phyloP scores from a whole-genome alignment of 2,113 vertebrate species.

The Nerophis ophidion region DNA sequence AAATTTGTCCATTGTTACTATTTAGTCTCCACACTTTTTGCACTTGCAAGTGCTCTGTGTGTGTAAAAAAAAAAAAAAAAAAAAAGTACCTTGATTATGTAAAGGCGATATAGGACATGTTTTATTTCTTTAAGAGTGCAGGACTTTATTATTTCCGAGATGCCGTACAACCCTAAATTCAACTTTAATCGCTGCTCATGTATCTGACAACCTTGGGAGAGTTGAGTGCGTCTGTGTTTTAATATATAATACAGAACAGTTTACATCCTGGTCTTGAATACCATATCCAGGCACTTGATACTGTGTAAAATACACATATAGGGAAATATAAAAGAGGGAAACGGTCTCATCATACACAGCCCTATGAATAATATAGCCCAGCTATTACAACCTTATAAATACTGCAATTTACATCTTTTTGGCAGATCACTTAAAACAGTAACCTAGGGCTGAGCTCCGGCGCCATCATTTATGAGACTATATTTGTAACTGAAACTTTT shows the following conservation, averaged over 20 bases:
- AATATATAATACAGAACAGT: constrained; percentile 45
- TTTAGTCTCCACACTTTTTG: no score
- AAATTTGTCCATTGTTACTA: no score
- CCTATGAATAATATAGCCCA: constrained; percentile 62
- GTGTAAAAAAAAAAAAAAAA: no score
- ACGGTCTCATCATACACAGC: constrained; percentile 39
- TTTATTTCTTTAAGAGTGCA: no score
- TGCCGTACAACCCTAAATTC: no score
- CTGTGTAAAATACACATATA: constrained; percentile 53
- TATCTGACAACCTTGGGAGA: constrained; percentile 16
- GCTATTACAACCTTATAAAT: constrained; percentile 52
- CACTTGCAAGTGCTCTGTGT: no score
- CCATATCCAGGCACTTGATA: constrained; percentile 43
- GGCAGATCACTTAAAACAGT: constrained; percentile 36
- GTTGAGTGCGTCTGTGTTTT: constrained; percentile 16
- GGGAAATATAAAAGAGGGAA: constrained; percentile 31
- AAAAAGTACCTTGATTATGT: no score
- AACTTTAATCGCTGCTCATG: constrained; percentile 16
- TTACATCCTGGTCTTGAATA: constrained; percentile 28
- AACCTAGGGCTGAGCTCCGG: constrained; percentile 36
- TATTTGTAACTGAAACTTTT: constrained; percentile 47
- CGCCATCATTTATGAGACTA: constrained; percentile 44
- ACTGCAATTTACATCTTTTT: constrained; percentile 56
- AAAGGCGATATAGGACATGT: no score
- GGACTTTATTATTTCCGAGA: no score